Base-by-base conservation (phyloP, 2,888 invertebrate genomes). In the Luperina testacea region DNA sequence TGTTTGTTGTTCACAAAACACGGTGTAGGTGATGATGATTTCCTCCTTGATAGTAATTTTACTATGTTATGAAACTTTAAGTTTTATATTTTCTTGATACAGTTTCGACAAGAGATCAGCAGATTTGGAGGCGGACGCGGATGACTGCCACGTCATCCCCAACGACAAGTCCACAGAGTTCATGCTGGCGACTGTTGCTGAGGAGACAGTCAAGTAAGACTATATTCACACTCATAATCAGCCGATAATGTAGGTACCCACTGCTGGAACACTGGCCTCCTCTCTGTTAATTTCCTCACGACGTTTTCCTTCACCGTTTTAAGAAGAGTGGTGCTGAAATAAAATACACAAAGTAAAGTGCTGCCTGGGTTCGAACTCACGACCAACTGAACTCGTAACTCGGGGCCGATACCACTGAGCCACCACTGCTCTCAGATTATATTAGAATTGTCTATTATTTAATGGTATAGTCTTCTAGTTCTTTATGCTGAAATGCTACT, bases 101-200 rank as follows among this genome's bases (percentile, higher is more conserved):
- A 97, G 97, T 89, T 97, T 95, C 78, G 96, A 97, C 87, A 96
- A 96, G 87, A 92, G 97, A 89, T 97, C 97, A 65, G 97, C 97
- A 70, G 98, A 98, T 88, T 94, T 97, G 85, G 97, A 97, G 69
- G 97, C 95, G 0, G 97, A 97, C 68, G 97, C 94, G 0, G 98
- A 98, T 78, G 98, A 98, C 83, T 98, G 98, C 91, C 98, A 98
- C 94, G 98, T 99, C 90, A 99, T 99, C 93, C 98, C 98, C 68
- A 99, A 99, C 95, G 98, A 99, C 93, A 98, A 98, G 95, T 98
- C 98, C 87, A 98, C 99, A 1, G 99, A 99, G 92, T 98, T 99
- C 93, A 99, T 99, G 96, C 97, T 99, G 88, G 98, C 99, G 57
- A 98, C 99, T 6, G 99, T 99, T 79, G 98, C 98, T 78, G 98